Evolutionary conservation across 2,113 vertebrate species (phyloP).

Genomic region (Marcusenius ussheri): DNA sequence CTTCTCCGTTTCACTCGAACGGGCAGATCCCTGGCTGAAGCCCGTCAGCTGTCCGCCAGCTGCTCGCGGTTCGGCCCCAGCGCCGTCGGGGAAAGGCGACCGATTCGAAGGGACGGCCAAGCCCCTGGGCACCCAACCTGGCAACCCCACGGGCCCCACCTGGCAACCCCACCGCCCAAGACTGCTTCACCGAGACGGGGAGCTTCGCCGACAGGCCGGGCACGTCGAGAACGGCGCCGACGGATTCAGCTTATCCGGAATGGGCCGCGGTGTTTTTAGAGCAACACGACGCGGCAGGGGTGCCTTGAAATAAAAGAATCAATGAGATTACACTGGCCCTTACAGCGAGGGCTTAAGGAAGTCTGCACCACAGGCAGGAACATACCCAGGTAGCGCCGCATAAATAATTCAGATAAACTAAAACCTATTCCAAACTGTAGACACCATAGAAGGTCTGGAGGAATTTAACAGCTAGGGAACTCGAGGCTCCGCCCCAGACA

Average conservation of each 20-base stretch:
- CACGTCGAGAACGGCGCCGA: not conserved
- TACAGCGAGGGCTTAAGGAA: not conserved
- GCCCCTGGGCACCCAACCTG: not conserved
- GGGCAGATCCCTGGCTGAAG: slow-evolving; percentile 9
- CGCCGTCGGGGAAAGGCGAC: slow-evolving; percentile 9
- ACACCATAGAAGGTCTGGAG: not conserved
- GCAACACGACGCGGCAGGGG: not conserved
- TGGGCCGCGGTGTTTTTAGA: not conserved
- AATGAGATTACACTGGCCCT: not conserved
- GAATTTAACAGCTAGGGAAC: not conserved
- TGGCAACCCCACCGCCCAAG: not conserved
- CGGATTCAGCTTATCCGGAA: not conserved
- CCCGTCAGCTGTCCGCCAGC: slow-evolving; percentile 17
- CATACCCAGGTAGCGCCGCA: not conserved
- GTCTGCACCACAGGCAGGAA: not conserved
- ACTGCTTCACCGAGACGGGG: not conserved
- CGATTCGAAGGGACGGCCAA: not conserved
- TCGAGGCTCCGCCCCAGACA: not conserved
- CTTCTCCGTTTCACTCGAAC: not conserved
- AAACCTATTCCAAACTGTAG: not conserved
- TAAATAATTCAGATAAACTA: not conserved
- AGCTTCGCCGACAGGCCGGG: not conserved
- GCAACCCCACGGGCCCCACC: not conserved
- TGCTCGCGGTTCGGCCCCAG: slow-evolving; percentile 35
- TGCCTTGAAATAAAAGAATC: not conserved